Conservation (phyloP, 2,888 invertebrate species). For the Oscheius sp. region DNA sequence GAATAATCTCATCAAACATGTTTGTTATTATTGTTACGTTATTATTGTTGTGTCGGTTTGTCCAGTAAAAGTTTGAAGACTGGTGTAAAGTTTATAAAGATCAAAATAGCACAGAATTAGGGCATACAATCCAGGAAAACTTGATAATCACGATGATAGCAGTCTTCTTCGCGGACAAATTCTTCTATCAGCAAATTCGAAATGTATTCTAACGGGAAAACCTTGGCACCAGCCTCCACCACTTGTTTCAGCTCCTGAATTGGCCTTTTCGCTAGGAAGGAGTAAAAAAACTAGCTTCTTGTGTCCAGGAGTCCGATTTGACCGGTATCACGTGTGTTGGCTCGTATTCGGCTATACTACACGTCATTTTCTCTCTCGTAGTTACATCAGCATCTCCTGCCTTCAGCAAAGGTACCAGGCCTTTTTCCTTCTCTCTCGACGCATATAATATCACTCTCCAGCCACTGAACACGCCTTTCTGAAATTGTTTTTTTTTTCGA, state of each 20-base stretch:
- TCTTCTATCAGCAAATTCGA: constrained; percentile 22
- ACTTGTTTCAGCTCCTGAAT: constrained; percentile 29
- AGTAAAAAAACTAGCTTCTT: not conserved
- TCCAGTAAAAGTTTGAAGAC: not conserved
- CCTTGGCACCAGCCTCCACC: not conserved
- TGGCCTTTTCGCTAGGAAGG: not conserved
- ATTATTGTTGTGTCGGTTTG: not conserved
- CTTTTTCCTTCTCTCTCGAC: constrained; percentile 13
- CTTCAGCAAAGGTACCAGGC: constrained; percentile 8
- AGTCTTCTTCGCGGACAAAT: constrained; percentile 3
- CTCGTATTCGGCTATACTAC: not conserved
- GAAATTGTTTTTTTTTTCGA: not conserved
- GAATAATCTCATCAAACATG: not conserved
- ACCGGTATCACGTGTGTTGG: constrained; percentile 27
- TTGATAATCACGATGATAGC: constrained; percentile 15
- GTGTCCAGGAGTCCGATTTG: not conserved
- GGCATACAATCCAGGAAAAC: not conserved
- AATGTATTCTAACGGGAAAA: constrained; percentile 18
- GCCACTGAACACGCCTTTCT: constrained; percentile 30
- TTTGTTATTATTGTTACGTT: not conserved
- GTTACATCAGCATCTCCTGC: constrained; percentile 31
- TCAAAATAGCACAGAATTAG: not conserved
- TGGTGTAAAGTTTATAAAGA: not conserved
- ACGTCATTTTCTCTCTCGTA: constrained; percentile 9
- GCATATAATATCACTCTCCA: constrained; percentile 27